Percentiles rank a stretch among this genome's conserved stretches.
phyloP scores from a whole-genome alignment of 2,888 invertebrate genomes.

The Achlya flavicornis region DNA sequence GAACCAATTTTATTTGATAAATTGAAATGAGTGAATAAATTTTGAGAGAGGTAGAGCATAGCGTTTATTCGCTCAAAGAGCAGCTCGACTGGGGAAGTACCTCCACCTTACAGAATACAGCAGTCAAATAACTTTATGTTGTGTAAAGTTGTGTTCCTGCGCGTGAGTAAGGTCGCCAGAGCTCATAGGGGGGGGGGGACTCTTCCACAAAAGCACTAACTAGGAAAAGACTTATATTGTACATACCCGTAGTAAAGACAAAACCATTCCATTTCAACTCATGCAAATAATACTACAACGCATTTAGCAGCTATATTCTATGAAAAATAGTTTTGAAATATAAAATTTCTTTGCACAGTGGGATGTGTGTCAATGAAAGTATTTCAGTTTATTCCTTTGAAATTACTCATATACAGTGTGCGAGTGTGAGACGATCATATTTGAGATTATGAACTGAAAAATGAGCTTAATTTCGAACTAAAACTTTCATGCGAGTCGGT shows the following conservation, averaged over 20 bases:
- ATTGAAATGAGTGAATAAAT: too few relatives aligned
- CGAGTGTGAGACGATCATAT: neutral
- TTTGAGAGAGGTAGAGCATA: too few relatives aligned
- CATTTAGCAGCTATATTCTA: neutral
- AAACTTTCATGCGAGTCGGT: neutral
- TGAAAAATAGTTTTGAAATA: neutral
- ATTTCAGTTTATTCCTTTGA: neutral
- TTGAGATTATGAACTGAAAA: neutral
- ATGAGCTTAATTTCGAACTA: neutral
- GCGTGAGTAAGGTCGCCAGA: too few relatives aligned
- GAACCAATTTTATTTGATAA: too few relatives aligned
- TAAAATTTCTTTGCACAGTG: neutral
- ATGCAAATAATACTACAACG: neutral
- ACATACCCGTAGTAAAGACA: neutral
- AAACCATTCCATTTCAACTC: slow-evolving; percentile 1
- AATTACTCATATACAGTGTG: neutral
- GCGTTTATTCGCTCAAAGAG: too few relatives aligned
- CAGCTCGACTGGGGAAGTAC: too few relatives aligned
- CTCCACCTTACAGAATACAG: too few relatives aligned
- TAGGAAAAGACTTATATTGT: neutral
- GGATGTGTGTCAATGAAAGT: too few relatives aligned
- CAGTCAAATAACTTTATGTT: too few relatives aligned
- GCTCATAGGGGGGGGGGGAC: too few relatives aligned
- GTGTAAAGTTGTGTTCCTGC: too few relatives aligned
- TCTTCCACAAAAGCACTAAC: neutral